Conservation (phyloP, 2,797 vertebrate genomes). For the Eidolon dupreanum region DNA sequence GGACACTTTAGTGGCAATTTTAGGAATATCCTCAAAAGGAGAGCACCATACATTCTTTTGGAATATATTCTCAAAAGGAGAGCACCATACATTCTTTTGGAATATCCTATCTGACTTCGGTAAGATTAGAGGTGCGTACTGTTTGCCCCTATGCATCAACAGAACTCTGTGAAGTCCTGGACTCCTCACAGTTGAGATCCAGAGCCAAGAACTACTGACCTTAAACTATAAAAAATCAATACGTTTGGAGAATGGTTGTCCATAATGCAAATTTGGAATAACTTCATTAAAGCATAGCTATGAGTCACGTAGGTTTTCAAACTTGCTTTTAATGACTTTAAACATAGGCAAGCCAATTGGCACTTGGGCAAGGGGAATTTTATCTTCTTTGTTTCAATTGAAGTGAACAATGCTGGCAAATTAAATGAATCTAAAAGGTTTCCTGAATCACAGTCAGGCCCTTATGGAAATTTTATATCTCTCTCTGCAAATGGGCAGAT, state of each 20-base stretch:
- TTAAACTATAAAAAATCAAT: background rate
- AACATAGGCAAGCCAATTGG: background rate
- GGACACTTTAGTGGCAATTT: background rate
- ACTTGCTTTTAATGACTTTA: background rate
- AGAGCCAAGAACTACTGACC: slow-evolving; percentile 7
- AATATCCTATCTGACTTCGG: background rate
- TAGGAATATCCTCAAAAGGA: background rate
- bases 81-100: background rate
- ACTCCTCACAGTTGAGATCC: background rate
- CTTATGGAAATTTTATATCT: background rate
- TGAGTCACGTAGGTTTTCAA: background rate
- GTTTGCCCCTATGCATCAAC: background rate
- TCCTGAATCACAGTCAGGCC: background rate
- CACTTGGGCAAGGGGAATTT: background rate
- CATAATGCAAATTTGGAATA: background rate
- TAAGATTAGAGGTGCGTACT: background rate
- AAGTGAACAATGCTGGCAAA: background rate
- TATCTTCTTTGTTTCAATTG: slow-evolving; percentile 26
- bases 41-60: background rate
- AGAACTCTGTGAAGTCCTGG: background rate
- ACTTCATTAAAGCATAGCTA: background rate
- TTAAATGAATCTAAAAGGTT: background rate
- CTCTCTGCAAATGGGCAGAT: background rate
- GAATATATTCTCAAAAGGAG: background rate
- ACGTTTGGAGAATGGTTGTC: background rate